Evolutionary conservation across 2,888 invertebrate species (phyloP).

Genomic region (Lycia hirtaria): DNA sequence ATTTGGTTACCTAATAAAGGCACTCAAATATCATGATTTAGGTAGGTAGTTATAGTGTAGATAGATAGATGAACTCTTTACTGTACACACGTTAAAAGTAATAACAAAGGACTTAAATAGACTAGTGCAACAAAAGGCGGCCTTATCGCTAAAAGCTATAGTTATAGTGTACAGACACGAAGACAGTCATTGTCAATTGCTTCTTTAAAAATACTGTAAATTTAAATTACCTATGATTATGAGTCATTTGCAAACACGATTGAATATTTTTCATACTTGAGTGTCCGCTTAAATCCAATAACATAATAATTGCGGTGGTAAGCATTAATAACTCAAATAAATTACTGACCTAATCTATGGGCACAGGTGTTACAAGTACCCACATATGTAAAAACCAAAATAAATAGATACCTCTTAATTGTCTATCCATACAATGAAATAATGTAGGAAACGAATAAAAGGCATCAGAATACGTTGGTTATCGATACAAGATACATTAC

Average conservation of each 20-base stretch:
- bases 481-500: slow-evolving; percentile 35
- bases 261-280: neutral
- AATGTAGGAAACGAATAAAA: neutral
- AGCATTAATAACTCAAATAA: slow-evolving; percentile 7
- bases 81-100: no score
- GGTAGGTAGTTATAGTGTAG: no score
- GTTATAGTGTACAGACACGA: no score
- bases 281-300: neutral
- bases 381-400: no score
- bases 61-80: no score
- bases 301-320: neutral
- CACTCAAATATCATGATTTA: no score
- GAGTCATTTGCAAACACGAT: neutral
- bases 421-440: neutral
- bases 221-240: neutral
- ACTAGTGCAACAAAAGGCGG: no score
- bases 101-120: no score
- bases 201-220: no score
- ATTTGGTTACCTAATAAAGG: no score
- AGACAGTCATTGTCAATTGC: no score
- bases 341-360: neutral
- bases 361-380: slow-evolving; percentile 14
- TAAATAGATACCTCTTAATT: slow-evolving; percentile 8
- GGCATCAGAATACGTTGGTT: slow-evolving; percentile 37
- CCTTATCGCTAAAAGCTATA: no score